Percentiles rank a stretch among this genome's conserved stretches.
Conservation (phyloP, 2,888 invertebrate genomes). For the Plebejus argus region DNA sequence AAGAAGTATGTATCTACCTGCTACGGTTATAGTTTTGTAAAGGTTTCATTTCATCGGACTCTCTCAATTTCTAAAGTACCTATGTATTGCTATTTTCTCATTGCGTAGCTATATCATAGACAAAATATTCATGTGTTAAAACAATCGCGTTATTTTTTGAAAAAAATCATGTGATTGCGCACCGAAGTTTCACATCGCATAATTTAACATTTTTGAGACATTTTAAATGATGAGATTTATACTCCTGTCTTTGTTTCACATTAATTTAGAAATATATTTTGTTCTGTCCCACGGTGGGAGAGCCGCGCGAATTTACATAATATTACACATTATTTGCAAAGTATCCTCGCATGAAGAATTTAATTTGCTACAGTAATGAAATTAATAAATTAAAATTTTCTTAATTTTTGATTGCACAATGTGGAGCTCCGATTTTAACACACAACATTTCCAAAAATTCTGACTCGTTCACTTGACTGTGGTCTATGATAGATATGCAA, state of each 20-base stretch:
- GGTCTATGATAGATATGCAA: no score
- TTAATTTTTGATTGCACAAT: not conserved
- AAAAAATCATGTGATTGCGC: slow-evolving; percentile 20
- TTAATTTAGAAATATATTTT: slow-evolving; percentile 29
- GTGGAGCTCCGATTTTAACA: not conserved
- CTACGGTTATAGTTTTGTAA: not conserved
- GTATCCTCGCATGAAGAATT: not conserved
- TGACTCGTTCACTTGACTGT: no score
- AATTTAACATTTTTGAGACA: slow-evolving; percentile 27
- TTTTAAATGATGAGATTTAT: slow-evolving; percentile 27
- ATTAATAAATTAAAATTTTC: not conserved
- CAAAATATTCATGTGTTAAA: not conserved
- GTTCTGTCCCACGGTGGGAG: slow-evolving; percentile 28
- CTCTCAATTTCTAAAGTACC: not conserved
- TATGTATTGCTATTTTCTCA: not conserved
- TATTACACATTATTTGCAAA: slow-evolving; percentile 18
- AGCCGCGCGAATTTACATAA: slow-evolving; percentile 17
- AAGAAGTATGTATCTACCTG: not conserved
- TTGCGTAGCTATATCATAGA: not conserved
- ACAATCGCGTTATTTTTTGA: slow-evolving; percentile 3
- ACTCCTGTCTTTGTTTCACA: slow-evolving; percentile 25
- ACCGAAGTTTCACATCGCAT: slow-evolving; percentile 25
- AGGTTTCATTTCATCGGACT: not conserved
- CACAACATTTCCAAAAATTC: no score
- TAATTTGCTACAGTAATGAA: slow-evolving; percentile 5